A percentile compares a stretch with the other conserved stretches of the same genome.
These are phyloP conservation scores for Dinomys branickii DNA, from an alignment of 2,113 vertebrate species.

Conservation along the genomic window DNA sequence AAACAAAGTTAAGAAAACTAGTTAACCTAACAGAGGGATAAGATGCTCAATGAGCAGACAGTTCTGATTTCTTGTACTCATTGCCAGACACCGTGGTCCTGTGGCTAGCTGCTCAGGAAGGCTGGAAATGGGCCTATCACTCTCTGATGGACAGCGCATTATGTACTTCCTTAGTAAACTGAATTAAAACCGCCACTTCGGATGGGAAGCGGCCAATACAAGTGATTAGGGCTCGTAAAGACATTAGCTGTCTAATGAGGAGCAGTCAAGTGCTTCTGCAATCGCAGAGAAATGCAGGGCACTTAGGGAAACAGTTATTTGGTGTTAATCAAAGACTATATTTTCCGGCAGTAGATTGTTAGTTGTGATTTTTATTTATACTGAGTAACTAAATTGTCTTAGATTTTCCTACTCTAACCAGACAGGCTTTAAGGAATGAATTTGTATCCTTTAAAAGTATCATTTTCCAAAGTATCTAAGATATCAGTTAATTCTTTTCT, in stretches of 20 bases:
- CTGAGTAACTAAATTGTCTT: constrained; percentile 46
- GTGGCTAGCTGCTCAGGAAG: constrained; percentile 63
- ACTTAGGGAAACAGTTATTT: constrained; percentile 75
- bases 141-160: constrained; percentile 77
- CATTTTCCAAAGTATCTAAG: constrained; percentile 62
- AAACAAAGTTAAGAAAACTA: constrained; percentile 66
- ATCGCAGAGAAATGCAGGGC: constrained; percentile 64
- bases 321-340: constrained; percentile 71
- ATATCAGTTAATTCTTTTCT: neutral
- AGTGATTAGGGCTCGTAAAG: constrained; percentile 79
- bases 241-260: constrained; percentile 79
- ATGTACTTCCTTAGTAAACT: constrained; percentile 81
- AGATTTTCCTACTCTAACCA: constrained; percentile 67
- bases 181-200: constrained; percentile 72
- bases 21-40: constrained; percentile 55
- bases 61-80: constrained; percentile 48
- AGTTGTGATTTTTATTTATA: constrained; percentile 75
- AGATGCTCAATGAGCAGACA: neutral
- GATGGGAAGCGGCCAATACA: constrained; percentile 73
- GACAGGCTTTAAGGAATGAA: constrained; percentile 71
- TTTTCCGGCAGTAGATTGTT: constrained; percentile 75
- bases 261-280: constrained; percentile 68
- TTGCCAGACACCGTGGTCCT: constrained; percentile 58
- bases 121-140: constrained; percentile 76
- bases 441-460: constrained; percentile 40